These are phyloP conservation scores for Parnassius orleans DNA, from an alignment of 2,888 invertebrate species.

Conservation along the genomic window DNA sequence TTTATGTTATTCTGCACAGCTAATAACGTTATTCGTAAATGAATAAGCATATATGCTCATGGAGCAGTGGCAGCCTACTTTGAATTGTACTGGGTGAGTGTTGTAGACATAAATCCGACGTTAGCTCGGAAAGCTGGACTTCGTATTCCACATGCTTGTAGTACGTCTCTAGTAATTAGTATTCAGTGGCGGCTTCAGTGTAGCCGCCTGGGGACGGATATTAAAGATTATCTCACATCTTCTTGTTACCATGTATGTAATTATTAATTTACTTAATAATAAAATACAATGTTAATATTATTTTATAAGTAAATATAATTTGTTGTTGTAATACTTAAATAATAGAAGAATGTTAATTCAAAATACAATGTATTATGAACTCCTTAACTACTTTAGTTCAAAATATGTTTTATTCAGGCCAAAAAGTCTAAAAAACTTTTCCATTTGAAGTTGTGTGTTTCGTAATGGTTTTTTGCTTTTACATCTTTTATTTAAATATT, in stretches of 20 bases:
- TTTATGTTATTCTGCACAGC: too few relatives aligned
- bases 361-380: too few relatives aligned
- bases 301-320: too few relatives aligned
- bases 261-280: constrained; percentile 30
- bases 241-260: constrained; percentile 36
- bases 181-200: constrained; percentile 57
- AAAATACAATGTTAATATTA: too few relatives aligned
- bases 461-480: too few relatives aligned
- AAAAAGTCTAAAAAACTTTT: too few relatives aligned
- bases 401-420: too few relatives aligned
- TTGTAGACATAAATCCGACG: constrained; percentile 41
- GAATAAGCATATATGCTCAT: constrained; percentile 14
- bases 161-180: constrained; percentile 66
- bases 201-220: constrained; percentile 56
- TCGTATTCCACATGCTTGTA: constrained; percentile 62
- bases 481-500: too few relatives aligned
- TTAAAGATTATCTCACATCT: constrained; percentile 66
- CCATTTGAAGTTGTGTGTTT: too few relatives aligned
- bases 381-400: too few relatives aligned
- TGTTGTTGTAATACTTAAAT: constrained; percentile 7
- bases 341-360: too few relatives aligned
- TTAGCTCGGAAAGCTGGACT: constrained; percentile 43
- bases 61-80: constrained; percentile 31
- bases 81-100: constrained; percentile 25
- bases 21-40: constrained; percentile 11